These are phyloP conservation scores for Oostethus manadensis DNA, from an alignment of 2,113 vertebrate genomes.

Conservation along the genomic window DNA sequence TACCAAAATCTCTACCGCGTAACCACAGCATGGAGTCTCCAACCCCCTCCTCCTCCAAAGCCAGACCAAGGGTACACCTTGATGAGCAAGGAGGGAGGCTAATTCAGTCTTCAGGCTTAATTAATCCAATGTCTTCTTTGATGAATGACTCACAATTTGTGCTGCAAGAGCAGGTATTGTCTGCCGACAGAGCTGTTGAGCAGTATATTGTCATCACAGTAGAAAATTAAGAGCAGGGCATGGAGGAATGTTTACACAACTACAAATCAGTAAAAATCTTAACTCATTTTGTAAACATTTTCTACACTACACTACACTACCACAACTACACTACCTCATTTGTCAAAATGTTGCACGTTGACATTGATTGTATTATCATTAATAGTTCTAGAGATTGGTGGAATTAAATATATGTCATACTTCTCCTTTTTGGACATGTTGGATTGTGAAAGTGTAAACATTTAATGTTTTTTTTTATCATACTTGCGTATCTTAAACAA, in stretches of 20 bases:
- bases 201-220: constrained; percentile 56
- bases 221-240: constrained; percentile 68
- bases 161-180: constrained; percentile 66
- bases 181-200: constrained; percentile 20
- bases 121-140: constrained; percentile 80
- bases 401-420: too few relatives aligned
- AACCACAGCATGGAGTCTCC: constrained; percentile 30
- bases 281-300: too few relatives aligned
- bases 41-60: constrained; percentile 37
- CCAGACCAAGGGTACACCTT: constrained; percentile 69
- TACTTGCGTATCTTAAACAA: too few relatives aligned
- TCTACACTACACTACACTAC: too few relatives aligned
- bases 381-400: too few relatives aligned
- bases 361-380: too few relatives aligned
- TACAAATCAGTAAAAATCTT: not conserved
- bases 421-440: too few relatives aligned
- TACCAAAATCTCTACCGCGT: constrained; percentile 20
- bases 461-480: too few relatives aligned
- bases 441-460: too few relatives aligned
- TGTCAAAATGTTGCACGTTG: too few relatives aligned
- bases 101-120: constrained; percentile 70
- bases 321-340: too few relatives aligned
- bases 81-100: constrained; percentile 69
- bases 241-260: constrained; percentile 65
- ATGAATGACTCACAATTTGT: constrained; percentile 75